Base-by-base conservation (phyloP, 2,888 invertebrate genomes). In the Aromia moschata region DNA sequence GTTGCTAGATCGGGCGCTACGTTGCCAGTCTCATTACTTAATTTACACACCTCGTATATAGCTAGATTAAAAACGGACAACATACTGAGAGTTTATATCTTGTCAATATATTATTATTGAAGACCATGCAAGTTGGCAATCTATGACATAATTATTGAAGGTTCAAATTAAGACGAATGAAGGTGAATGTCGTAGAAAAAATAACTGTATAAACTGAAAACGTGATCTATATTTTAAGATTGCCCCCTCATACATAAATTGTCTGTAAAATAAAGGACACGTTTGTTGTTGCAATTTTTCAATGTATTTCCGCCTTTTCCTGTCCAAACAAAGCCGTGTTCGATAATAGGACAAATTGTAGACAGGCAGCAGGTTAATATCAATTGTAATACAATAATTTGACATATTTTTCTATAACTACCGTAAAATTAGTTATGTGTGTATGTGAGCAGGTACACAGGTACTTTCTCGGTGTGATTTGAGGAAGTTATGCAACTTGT, bases 141-240 rank as follows among this genome's bases (percentile, higher is more conserved):
- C 56, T 55, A 59, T 59, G 64, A 64, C 61, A 64, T 58, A 57
- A 62, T 47, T 57, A 44, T 64, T 57, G 59, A 64, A 64, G 61
- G 64, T 64, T 64, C 61, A 64, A 64, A 54, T 62, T 59, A 51
- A 64, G 45, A 44, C 60, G 30, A 52, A 59, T 47, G 64, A 61
- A 64, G 61, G 64, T 61, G 56, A 61, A 60, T 46, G 61, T 54
- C 30, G 16, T 33, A 17, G 17, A 46, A 46, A 46, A 30, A n/a
- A 7, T 25, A 25, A n/a, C 33, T 33, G 14, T 46, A 11, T 46
- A 11, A 17, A 16, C 12, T 46, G 31, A 36, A 25, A 25, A 25
- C 7, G 25, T 25, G 7, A 25, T 25, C 25, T 25, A 25, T 7
- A 25, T 25, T 25, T 25, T 7, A 25, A 7, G 7, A 3, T 25